phyloP scores from a whole-genome alignment of 2,888 invertebrate genomes.

The Tanypteryx hageni region DNA sequence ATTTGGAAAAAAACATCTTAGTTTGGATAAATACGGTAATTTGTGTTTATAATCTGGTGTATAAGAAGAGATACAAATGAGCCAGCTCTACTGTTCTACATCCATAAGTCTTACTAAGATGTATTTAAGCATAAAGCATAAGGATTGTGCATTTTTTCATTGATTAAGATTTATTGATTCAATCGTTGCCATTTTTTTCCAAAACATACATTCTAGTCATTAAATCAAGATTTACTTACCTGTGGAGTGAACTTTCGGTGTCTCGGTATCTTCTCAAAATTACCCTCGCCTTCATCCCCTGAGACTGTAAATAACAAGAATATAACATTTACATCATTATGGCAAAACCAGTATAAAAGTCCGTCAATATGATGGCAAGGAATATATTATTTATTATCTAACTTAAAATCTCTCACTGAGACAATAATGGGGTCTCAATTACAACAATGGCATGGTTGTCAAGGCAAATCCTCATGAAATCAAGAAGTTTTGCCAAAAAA shows the following conservation, averaged over 20 bases:
- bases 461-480: no score
- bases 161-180: background rate
- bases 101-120: no score
- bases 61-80: no score
- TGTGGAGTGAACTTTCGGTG: constrained; percentile 34
- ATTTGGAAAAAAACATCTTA: no score
- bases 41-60: no score
- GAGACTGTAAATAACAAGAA: constrained; percentile 65
- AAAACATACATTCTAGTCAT: background rate
- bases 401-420: no score
- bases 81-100: no score
- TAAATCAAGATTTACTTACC: background rate
- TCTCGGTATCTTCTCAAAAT: background rate
- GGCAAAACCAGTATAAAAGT: background rate
- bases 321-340: background rate
- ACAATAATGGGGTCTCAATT: no score
- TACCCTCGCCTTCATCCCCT: constrained; percentile 67
- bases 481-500: no score
- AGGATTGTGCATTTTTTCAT: background rate
- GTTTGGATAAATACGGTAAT: no score
- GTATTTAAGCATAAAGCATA: background rate
- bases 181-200: background rate
- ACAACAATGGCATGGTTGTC: no score
- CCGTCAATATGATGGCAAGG: no score
- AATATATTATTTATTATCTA: background rate